Conservation (phyloP, 2,797 vertebrate species). For the Lepus oiostolus region DNA sequence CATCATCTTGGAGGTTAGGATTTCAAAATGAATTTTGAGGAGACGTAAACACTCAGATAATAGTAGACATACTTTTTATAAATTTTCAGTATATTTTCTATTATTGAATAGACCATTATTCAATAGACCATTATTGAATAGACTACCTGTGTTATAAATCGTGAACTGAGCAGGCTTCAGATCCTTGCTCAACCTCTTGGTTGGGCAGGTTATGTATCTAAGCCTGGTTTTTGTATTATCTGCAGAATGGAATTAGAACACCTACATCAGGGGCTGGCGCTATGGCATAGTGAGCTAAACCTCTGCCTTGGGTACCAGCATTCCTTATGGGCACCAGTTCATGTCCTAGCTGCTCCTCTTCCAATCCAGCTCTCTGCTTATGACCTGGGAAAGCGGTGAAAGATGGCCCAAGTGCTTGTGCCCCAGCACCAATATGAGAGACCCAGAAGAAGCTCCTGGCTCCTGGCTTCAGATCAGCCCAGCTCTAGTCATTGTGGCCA, state of each 20-base stretch:
- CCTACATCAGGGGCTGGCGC: neutral
- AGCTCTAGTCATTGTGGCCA: too few species aligned
- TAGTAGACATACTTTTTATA: neutral
- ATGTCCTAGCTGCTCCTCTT: too few species aligned
- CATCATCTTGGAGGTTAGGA: neutral
- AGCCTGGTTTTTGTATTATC: constrained; percentile 4
- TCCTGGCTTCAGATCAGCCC: too few species aligned
- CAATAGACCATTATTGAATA: neutral
- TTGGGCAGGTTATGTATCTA: neutral
- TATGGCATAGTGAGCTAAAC: too few species aligned
- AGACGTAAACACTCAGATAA: neutral
- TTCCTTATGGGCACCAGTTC: too few species aligned
- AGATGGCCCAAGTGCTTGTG: too few species aligned
- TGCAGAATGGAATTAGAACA: neutral
- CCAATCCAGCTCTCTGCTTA: too few species aligned
- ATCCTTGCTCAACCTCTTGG: neutral
- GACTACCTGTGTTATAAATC: neutral
- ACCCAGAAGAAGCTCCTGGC: too few species aligned
- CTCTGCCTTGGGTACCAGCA: too few species aligned
- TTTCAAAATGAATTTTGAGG: neutral
- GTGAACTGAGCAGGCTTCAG: neutral
- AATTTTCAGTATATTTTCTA: neutral
- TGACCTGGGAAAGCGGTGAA: too few species aligned
- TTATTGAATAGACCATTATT: neutral
- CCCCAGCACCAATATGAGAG: too few species aligned